A percentile compares a stretch with the other conserved stretches of the same genome.
phyloP scores from a whole-genome alignment of 2,888 invertebrate species.

The Nudaria mundana region DNA sequence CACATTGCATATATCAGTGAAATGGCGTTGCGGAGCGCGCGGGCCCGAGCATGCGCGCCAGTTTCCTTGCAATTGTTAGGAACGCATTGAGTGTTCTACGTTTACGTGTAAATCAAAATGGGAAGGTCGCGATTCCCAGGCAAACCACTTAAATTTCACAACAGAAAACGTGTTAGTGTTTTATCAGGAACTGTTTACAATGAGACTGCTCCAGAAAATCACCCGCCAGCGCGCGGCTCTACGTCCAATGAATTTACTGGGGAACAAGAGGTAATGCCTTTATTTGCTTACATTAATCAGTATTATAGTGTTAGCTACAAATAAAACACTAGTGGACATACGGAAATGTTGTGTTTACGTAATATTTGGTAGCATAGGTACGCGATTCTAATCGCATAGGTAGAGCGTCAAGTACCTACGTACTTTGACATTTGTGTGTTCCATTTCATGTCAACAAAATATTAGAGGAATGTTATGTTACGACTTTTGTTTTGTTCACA shows the following conservation, averaged over 20 bases:
- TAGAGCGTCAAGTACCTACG: constrained; percentile 42
- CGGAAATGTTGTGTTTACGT: constrained; percentile 73
- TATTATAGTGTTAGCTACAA: constrained; percentile 40
- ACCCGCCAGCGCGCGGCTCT: constrained; percentile 70
- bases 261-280: constrained; percentile 74
- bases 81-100: constrained; percentile 80
- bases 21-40: constrained; percentile 80
- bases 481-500: constrained; percentile 15
- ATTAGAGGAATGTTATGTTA: no score
- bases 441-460: constrained; percentile 64
- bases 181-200: constrained; percentile 83
- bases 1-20: constrained; percentile 79
- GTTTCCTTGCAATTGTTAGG: constrained; percentile 72
- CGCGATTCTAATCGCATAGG: constrained; percentile 48
- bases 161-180: constrained; percentile 92
- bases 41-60: constrained; percentile 80
- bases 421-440: constrained; percentile 64
- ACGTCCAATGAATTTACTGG: constrained; percentile 70
- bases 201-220: constrained; percentile 70
- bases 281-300: constrained; percentile 36
- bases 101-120: constrained; percentile 83
- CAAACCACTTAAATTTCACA: constrained; percentile 92
- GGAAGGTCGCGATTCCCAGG: constrained; percentile 93
- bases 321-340: constrained; percentile 41
- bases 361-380: constrained; percentile 56